Conservation (phyloP, 2,888 invertebrate genomes). For the Drosophila testacea region DNA sequence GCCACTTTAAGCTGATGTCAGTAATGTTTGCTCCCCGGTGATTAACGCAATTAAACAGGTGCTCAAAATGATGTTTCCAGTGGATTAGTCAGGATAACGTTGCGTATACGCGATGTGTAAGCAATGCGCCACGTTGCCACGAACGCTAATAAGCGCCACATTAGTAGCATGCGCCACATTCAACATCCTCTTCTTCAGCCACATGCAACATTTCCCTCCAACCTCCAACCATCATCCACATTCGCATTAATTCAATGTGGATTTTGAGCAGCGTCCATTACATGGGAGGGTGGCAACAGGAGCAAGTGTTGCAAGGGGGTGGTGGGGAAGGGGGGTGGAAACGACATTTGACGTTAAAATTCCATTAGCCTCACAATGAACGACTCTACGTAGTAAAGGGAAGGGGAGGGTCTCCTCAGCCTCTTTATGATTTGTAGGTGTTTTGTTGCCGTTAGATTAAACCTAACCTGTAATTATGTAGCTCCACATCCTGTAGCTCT, state of each 20-base stretch:
- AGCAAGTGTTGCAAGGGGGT: neutral
- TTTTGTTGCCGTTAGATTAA: constrained; percentile 49
- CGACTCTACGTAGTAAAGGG: neutral
- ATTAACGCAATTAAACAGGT: constrained; percentile 85
- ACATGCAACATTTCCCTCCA: neutral
- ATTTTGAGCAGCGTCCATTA: constrained; percentile 40
- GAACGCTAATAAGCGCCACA: constrained; percentile 44
- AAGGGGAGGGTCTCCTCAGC: constrained; percentile 1
- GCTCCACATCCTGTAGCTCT: constrained; percentile 2
- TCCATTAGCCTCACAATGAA: constrained; percentile 71
- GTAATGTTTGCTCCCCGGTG: constrained; percentile 77
- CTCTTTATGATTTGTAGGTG: constrained; percentile 64
- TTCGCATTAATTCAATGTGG: constrained; percentile 56
- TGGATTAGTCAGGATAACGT: constrained; percentile 68
- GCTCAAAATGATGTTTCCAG: constrained; percentile 83
- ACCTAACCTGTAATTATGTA: constrained; percentile 58
- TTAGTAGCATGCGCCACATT: constrained; percentile 30
- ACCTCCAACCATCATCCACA: neutral
- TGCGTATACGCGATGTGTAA: constrained; percentile 23
- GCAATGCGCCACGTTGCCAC: too few relatives aligned
- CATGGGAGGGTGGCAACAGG: neutral
- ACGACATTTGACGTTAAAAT: constrained; percentile 71
- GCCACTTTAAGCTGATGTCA: constrained; percentile 44
- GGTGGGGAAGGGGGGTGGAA: neutral
- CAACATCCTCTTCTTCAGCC: constrained; percentile 1